phyloP scores from a whole-genome alignment of 2,888 invertebrate genomes.

The Strigamia transsilvanica region DNA sequence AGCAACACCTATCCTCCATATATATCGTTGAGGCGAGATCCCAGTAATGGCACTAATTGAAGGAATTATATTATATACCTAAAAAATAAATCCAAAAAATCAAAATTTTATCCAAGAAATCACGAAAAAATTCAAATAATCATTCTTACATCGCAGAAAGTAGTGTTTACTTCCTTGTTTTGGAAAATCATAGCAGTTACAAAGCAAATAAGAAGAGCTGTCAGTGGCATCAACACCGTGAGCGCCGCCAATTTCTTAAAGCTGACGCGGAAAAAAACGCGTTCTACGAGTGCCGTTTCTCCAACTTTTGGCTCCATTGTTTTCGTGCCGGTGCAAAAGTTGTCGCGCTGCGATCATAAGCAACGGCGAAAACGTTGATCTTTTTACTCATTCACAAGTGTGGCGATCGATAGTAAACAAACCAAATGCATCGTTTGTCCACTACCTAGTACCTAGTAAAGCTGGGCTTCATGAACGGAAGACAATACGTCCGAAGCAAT shows the following conservation, averaged over 20 bases:
- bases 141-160: constrained; percentile 86
- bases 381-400: constrained; percentile 4
- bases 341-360: neutral
- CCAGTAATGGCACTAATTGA: constrained; percentile 96
- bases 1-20: constrained; percentile 92
- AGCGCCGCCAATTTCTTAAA: constrained; percentile 82
- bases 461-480: neutral
- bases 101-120: neutral
- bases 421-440: neutral
- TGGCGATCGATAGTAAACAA: neutral
- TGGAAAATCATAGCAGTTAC: constrained; percentile 89
- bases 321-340: neutral
- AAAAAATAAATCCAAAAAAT: constrained; percentile 60
- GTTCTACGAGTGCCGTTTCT: neutral
- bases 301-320: neutral
- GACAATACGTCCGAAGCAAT: neutral
- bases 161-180: constrained; percentile 92
- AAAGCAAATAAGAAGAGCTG: constrained; percentile 86
- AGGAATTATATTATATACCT: constrained; percentile 94
- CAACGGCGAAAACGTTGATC: neutral
- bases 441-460: neutral
- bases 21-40: constrained; percentile 87
- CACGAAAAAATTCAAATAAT: neutral
- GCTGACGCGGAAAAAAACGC: constrained; percentile 66
- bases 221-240: constrained; percentile 84